Percentiles rank a stretch among this genome's conserved stretches.
Evolutionary conservation across 1,140 invertebrate genomes (phyloP).

Genomic region (Bombyx mori): DNA sequence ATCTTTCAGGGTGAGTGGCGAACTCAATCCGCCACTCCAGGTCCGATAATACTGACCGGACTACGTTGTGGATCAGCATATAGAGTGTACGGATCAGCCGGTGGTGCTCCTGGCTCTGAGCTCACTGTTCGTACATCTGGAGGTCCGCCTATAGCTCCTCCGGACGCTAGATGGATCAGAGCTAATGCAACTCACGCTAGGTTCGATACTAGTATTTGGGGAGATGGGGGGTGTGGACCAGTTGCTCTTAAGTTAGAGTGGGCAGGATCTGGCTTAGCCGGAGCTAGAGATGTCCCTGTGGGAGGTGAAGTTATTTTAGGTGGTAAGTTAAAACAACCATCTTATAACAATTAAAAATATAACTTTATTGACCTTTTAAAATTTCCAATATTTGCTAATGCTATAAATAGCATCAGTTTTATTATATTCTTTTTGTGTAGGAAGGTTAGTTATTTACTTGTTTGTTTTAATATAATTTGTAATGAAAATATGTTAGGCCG

Average conservation of each 20-base stretch:
- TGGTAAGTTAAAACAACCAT: conserved; percentile 24
- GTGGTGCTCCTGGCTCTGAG: conserved; percentile 53
- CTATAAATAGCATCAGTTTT: no score
- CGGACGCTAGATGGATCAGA: conserved; percentile 61
- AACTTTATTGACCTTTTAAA: not conserved
- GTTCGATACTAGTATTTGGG: conserved; percentile 59
- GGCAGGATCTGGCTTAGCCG: conserved; percentile 46
- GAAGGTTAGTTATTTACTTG: no score
- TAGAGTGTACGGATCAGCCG: conserved; percentile 52
- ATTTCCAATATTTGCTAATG: not conserved
- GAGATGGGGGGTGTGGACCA: conserved; percentile 60
- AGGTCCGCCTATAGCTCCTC: conserved; percentile 51
- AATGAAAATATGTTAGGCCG: no score
- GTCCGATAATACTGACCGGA: conserved; percentile 42
- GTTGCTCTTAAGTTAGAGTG: conserved; percentile 61
- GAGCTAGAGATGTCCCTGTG: conserved; percentile 55
- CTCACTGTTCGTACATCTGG: conserved; percentile 55
- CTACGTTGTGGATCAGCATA: conserved; percentile 60
- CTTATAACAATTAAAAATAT: not conserved
- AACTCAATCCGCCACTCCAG: conserved; percentile 44
- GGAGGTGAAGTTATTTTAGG: conserved; percentile 59
- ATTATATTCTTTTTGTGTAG: no score
- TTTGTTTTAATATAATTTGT: no score
- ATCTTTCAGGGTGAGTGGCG: conserved; percentile 53
- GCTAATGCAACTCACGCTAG: conserved; percentile 57